phyloP scores from a whole-genome alignment of 2,797 vertebrate species.

The Hephaestus fuliginosus region DNA sequence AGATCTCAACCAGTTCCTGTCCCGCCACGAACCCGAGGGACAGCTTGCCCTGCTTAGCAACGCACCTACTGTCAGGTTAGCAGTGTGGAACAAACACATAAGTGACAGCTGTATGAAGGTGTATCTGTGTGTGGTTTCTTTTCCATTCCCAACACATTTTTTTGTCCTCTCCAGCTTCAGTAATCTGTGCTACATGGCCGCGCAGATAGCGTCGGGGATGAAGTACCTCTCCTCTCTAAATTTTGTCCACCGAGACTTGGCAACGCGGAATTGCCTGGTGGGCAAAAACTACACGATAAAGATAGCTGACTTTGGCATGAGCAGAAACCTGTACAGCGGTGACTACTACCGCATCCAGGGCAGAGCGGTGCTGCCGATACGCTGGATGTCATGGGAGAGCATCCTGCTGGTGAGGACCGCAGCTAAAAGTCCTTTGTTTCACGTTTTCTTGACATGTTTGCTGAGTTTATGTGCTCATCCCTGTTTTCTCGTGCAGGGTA shows the following conservation, averaged over 20 bases:
- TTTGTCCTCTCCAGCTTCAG: slow-evolving; percentile 82
- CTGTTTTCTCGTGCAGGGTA: slow-evolving; percentile 86
- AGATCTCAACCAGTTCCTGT: slow-evolving; percentile 98
- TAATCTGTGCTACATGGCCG: slow-evolving; percentile 94
- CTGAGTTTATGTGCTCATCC: neutral
- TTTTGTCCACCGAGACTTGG: slow-evolving; percentile 97
- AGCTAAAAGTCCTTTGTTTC: neutral
- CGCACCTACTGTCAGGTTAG: slow-evolving; percentile 89
- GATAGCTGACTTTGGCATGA: slow-evolving; percentile 99
- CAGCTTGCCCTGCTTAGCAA: slow-evolving; percentile 83
- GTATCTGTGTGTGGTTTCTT: neutral
- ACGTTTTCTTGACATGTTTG: neutral
- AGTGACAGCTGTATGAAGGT: no score
- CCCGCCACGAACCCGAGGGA: slow-evolving; percentile 91
- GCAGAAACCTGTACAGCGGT: slow-evolving; percentile 97
- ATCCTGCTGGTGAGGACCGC: slow-evolving; percentile 90
- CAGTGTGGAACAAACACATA: neutral
- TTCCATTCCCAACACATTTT: neutral
- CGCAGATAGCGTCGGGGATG: slow-evolving; percentile 98
- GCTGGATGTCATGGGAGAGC: slow-evolving; percentile 99
- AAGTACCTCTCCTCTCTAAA: slow-evolving; percentile 98
- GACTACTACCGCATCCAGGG: slow-evolving; percentile 99
- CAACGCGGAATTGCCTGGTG: slow-evolving; percentile 97
- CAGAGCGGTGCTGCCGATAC: slow-evolving; percentile 95
- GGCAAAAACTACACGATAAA: slow-evolving; percentile 98